phyloP scores from a whole-genome alignment of 2,888 invertebrate species.

The Caradrina kadenii region DNA sequence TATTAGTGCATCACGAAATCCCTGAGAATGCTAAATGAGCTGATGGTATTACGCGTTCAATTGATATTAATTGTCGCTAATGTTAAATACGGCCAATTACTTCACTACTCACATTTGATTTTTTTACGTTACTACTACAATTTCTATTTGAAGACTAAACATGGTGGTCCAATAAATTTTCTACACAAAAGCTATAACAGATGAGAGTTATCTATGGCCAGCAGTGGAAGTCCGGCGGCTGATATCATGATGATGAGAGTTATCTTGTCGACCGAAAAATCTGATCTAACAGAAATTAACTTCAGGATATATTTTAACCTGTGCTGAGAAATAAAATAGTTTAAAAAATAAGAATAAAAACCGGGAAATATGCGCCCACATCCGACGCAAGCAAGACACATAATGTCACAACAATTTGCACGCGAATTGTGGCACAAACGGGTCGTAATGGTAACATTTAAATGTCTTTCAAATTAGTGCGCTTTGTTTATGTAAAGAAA shows the following conservation, averaged over 20 bases:
- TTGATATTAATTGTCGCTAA: constrained; percentile 38
- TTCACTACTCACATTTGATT: constrained; percentile 9
- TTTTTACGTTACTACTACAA: constrained; percentile 3
- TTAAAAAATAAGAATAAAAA: constrained; percentile 23
- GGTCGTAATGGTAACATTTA: constrained; percentile 53
- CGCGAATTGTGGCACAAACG: constrained; percentile 34
- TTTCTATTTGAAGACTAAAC: background rate
- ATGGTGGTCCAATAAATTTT: background rate
- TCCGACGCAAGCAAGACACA: constrained; percentile 31
- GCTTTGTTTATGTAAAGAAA: constrained; percentile 38
- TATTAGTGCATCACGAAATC: constrained; percentile 75
- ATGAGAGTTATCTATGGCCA: too few species aligned
- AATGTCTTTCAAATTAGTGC: constrained; percentile 56
- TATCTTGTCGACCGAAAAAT: background rate
- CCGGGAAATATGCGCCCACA: constrained; percentile 52
- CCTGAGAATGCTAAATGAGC: constrained; percentile 65
- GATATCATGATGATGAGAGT: too few species aligned
- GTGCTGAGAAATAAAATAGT: constrained; percentile 8
- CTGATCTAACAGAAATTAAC: constrained; percentile 4
- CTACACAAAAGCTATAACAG: background rate
- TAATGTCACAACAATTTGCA: constrained; percentile 53
- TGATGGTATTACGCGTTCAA: constrained; percentile 39
- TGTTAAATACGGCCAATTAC: constrained; percentile 23
- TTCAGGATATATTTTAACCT: constrained; percentile 30
- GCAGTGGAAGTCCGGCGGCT: too few species aligned